Evolutionary conservation across 2,797 vertebrate genomes (phyloP).

Genomic region (Periparus ater): DNA sequence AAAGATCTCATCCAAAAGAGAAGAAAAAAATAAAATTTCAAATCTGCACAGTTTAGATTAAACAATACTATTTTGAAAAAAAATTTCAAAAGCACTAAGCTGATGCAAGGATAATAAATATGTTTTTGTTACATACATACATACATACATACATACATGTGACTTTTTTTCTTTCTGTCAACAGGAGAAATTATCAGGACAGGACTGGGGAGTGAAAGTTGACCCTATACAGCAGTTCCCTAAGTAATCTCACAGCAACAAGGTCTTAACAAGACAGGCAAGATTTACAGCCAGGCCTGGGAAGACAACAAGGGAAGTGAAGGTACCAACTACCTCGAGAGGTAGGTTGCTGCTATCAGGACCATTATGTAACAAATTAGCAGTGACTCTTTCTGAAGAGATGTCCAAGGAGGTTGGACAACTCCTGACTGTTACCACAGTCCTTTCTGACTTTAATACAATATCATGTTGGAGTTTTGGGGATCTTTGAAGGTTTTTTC

Average conservation of each 20-base stretch:
- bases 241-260: neutral
- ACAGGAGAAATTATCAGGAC: neutral
- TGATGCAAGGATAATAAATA: neutral
- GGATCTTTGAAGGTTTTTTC: neutral
- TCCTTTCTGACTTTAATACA: neutral
- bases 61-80: neutral
- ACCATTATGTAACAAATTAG: neutral
- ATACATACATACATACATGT: rapidly evolving
- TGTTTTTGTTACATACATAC: neutral
- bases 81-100: neutral
- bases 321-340: neutral
- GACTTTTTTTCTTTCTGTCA: neutral
- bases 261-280: neutral
- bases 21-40: neutral
- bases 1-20: neutral
- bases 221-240: neutral
- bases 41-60: neutral
- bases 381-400: neutral
- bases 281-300: neutral
- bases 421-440: neutral
- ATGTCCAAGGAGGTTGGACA: neutral
- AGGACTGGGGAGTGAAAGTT: neutral
- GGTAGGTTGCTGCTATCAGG: neutral
- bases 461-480: rapidly evolving
- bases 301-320: neutral